Evolutionary conservation across 1,140 invertebrate genomes (phyloP).

Genomic region (Battus philenor): DNA sequence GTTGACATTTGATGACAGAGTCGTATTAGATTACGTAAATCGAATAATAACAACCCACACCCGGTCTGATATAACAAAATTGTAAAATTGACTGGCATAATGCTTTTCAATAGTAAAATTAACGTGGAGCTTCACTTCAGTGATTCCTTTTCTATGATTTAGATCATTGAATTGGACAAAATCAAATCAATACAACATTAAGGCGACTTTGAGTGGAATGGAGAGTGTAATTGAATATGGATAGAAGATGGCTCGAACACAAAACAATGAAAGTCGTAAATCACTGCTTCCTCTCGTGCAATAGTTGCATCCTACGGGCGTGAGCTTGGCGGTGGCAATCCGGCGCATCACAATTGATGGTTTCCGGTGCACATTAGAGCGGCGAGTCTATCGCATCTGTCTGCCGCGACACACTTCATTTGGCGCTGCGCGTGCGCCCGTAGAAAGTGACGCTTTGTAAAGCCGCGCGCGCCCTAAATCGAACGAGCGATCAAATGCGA

Average conservation of each 20-base stretch:
- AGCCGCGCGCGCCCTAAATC: conserved; percentile 50
- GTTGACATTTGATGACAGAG: conserved; percentile 11
- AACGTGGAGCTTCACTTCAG: conserved; percentile 2
- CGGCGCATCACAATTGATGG: conserved; percentile 70
- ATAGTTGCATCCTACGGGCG: conserved; percentile 62
- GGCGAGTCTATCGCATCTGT: conserved; percentile 55
- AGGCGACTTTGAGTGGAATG: conserved; percentile 22
- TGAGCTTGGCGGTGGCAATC: conserved; percentile 62
- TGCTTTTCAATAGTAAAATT: too few relatives aligned
- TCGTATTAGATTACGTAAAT: conserved; percentile 24
- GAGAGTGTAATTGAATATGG: conserved; percentile 42
- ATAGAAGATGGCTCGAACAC: conserved; percentile 43
- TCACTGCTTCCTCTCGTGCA: conserved; percentile 62
- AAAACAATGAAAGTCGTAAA: conserved; percentile 71
- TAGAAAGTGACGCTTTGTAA: conserved; percentile 65
- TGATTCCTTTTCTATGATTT: conserved; percentile 8
- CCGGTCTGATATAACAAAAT: neutral
- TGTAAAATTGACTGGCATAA: too few relatives aligned
- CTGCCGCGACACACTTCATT: conserved; percentile 68
- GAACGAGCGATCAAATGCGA: conserved; percentile 45
- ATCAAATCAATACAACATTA: conserved; percentile 17
- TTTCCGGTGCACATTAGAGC: conserved; percentile 67
- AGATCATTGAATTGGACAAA: conserved; percentile 2
- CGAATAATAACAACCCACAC: conserved; percentile 9
- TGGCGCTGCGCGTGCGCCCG: conserved; percentile 56